A percentile compares a stretch with the other conserved stretches of the same genome.
These are phyloP conservation scores for Spheniscus humboldti DNA, from an alignment of 2,797 vertebrate species.

Conservation along the genomic window DNA sequence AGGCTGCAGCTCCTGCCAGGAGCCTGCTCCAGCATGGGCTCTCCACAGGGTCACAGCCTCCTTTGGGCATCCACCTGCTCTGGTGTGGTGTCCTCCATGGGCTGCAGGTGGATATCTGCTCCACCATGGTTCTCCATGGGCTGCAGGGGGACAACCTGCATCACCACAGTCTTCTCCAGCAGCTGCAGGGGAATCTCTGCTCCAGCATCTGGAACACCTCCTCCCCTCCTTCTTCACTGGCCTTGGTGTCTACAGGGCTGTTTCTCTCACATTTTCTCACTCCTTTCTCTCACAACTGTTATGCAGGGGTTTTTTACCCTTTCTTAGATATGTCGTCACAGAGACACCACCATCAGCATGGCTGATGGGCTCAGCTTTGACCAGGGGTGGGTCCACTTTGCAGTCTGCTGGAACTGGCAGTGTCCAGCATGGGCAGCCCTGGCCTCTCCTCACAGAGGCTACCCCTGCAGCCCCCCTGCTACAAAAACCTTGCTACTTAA, in stretches of 20 bases:
- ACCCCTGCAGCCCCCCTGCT: accelerated
- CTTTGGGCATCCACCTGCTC: not conserved
- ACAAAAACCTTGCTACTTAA: not conserved
- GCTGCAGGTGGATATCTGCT: not conserved
- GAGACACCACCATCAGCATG: not conserved
- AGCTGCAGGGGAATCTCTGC: not conserved
- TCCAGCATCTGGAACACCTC: not conserved
- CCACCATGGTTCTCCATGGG: accelerated
- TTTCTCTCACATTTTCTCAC: not conserved
- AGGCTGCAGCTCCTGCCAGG: not conserved
- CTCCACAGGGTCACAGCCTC: not conserved
- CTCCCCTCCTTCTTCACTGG: no score
- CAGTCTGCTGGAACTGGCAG: not conserved
- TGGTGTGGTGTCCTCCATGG: accelerated
- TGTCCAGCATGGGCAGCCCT: not conserved
- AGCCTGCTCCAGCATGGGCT: not conserved
- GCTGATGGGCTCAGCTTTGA: not conserved
- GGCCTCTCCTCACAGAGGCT: not conserved
- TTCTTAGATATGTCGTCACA: not conserved
- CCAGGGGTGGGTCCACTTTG: accelerated
- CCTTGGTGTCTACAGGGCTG: no score
- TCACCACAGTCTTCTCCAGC: not conserved
- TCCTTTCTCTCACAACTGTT: accelerated
- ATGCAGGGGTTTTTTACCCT: not conserved
- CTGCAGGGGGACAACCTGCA: not conserved